Evolutionary conservation across 2,888 invertebrate species (phyloP), one percentile per base, ranked within the genome.

Genomic region (Strigamia maritima): DNA sequence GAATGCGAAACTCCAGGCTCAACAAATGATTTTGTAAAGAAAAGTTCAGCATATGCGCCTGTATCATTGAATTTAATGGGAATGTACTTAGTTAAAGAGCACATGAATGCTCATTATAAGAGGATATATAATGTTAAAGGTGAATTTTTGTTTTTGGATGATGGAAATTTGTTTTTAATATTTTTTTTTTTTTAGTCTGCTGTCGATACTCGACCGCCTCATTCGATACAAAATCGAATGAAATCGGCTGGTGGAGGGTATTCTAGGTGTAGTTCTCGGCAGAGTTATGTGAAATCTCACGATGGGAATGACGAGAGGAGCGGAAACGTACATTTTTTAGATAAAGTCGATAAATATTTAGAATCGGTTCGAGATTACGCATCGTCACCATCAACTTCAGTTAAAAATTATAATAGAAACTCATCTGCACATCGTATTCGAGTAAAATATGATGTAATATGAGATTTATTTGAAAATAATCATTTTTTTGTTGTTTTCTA

Each of bases 91-190:
- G 24, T 76, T n/a, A 76, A 76, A 35, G 76, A 76, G 38, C 76
- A 76, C 24, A 76, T 76, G 76, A 76, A 76, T 76, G 76, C 76
- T 76, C 76, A 76, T 35, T 76, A 76, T 24, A 16, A 38, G 12
- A 6, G 76, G 12, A n/a, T 76, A 2, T 38, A 35, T 12, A 76
- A 35, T 38, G 76, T 76, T 35, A 76, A 76, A 76, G 76, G 76
- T 76, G 38, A 28, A 22, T 31, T 31, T 3, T n/a, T 8, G 2
- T 16, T 24, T 74, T 22, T 74, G 2, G 2, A 4, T 2, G 2
- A 4, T 54, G 54, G 22, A 54, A 4, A 7, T 22, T 54, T 12
- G 12, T 16, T 44, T 16, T 14, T 54, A 44, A 44, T 54, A 7
- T 22, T 54, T 12, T 44, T 16, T 44, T 16, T 14, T 54, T 54